phyloP scores from a whole-genome alignment of 2,797 vertebrate genomes.

The Bucorvus abyssinicus region DNA sequence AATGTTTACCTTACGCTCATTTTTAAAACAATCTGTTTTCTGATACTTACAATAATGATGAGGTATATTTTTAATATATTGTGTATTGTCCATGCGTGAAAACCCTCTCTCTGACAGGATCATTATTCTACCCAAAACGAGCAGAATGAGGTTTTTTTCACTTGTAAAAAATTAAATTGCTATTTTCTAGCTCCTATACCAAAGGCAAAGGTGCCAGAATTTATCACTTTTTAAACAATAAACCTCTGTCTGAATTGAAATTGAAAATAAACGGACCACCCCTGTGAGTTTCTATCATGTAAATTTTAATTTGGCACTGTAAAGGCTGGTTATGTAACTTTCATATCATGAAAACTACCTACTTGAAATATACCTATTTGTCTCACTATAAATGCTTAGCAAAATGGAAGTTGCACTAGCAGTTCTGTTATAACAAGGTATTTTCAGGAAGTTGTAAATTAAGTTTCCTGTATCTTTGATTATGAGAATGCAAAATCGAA shows the following conservation, averaged over 20 bases:
- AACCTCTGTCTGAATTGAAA: not conserved
- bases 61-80: slow-evolving; percentile 1
- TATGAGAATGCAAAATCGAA: not conserved
- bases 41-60: slow-evolving; percentile 22
- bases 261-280: slow-evolving; percentile 4
- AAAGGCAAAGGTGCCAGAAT: not conserved
- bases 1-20: slow-evolving; percentile 23
- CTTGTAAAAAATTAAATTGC: not conserved
- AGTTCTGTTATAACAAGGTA: not conserved
- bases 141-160: not conserved
- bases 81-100: not conserved
- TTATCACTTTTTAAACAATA: not conserved
- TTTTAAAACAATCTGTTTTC: slow-evolving; percentile 42
- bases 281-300: not conserved
- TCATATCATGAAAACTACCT: not conserved
- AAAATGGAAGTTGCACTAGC: not conserved
- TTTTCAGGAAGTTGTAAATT: not conserved
- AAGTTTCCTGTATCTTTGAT: not conserved
- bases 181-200: not conserved
- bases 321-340: not conserved
- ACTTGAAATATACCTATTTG: not conserved
- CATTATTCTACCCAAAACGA: slow-evolving; percentile 29
- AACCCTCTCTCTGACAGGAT: slow-evolving; percentile 8
- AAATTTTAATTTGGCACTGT: not conserved
- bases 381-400: not conserved